These are phyloP conservation scores for Micronycteris hirsuta DNA, from an alignment of 2,113 vertebrate genomes.

Conservation along the genomic window DNA sequence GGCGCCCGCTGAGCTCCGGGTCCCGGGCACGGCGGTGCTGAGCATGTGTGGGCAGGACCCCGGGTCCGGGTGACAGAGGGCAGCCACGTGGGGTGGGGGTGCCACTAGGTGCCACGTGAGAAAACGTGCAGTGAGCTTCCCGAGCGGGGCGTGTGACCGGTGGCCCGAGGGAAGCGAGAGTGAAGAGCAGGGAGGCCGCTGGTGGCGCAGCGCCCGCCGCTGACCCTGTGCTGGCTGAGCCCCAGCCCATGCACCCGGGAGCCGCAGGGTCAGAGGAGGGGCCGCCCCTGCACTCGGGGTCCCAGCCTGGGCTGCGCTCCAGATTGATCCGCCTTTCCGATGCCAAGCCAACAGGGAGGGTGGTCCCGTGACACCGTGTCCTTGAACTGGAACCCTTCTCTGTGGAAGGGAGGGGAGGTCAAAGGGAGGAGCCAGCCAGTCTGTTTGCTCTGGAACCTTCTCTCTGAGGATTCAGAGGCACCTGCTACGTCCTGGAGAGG, in stretches of 20 bases:
- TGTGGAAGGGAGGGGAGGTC: not conserved
- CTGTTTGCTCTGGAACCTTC: not conserved
- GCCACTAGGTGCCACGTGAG: not conserved
- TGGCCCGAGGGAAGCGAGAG: too few species aligned
- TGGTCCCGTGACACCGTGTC: not conserved
- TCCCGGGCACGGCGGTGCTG: too few species aligned
- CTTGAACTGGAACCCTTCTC: not conserved
- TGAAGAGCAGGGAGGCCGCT: too few species aligned
- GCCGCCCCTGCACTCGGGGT: not conserved
- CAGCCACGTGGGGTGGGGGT: not conserved
- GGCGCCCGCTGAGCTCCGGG: not conserved
- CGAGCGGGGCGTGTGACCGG: not conserved
- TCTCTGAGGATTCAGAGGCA: not conserved
- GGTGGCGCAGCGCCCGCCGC: too few species aligned
- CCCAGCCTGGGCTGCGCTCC: not conserved
- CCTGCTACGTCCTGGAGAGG: not conserved
- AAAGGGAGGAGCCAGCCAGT: not conserved
- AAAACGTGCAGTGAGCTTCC: not conserved
- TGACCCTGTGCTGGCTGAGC: not conserved
- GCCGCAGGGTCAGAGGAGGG: not conserved
- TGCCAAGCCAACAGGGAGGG: not conserved
- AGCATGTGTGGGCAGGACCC: too few species aligned
- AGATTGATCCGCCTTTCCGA: rapidly evolving
- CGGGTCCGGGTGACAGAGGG: not conserved
- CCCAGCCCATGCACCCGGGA: not conserved